Percentiles rank a stretch among this genome's conserved stretches.
Conservation (phyloP, 2,797 vertebrate species). For the Emydoidea blandingii region DNA sequence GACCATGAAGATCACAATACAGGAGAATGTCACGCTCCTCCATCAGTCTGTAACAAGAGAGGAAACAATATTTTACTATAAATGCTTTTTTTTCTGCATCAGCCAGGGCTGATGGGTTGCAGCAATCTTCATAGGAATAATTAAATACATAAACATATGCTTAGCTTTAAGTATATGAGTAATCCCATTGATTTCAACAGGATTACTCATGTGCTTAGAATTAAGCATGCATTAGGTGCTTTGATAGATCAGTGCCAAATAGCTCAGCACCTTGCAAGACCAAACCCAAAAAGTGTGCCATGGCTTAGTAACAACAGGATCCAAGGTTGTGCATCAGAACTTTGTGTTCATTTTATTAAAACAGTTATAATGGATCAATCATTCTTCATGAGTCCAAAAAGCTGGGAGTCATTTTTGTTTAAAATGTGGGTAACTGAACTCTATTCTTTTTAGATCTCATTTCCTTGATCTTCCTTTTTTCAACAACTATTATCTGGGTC, state of each 20-base stretch:
- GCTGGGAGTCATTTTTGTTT: neutral
- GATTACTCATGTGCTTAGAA: neutral
- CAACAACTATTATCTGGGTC: neutral
- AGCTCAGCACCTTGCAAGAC: neutral
- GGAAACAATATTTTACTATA: neutral
- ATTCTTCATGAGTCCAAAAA: neutral
- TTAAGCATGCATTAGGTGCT: neutral
- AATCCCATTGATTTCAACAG: neutral
- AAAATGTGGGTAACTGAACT: neutral
- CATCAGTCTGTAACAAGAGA: slow-evolving; percentile 77
- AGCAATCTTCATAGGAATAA: neutral
- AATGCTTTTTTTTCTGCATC: neutral
- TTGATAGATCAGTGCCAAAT: neutral
- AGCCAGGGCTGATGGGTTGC: neutral
- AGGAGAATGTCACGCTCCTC: slow-evolving; percentile 79
- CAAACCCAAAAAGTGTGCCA: neutral
- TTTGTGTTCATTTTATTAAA: neutral
- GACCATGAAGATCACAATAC: slow-evolving; percentile 85
- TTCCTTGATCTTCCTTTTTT: neutral
- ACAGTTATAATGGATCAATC: neutral
- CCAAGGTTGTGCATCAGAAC: neutral
- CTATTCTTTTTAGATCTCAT: neutral
- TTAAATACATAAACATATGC: neutral
- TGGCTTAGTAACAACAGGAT: neutral
- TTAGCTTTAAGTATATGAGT: neutral